Evolutionary conservation across 1,140 invertebrate species (phyloP).

Genomic region (Druon quercuslanigerum): DNA sequence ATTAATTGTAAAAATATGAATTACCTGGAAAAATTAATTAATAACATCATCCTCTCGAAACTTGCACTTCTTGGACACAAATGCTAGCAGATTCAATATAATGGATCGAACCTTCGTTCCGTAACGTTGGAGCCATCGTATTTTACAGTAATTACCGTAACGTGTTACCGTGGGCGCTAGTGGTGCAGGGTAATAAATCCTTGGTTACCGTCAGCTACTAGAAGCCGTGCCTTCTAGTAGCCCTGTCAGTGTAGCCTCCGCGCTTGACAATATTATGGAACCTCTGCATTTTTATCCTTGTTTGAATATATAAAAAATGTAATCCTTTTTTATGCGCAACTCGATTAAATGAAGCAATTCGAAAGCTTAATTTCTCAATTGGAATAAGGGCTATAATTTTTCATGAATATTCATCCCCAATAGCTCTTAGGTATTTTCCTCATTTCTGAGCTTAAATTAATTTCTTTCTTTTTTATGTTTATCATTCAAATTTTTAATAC

Average conservation of each 20-base stretch:
- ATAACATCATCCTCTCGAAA: not conserved
- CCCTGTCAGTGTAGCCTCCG: not conserved
- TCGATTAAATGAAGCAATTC: slow-evolving; percentile 39
- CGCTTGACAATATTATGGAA: slow-evolving; percentile 35
- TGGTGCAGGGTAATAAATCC: slow-evolving; percentile 68
- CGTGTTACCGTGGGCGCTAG: slow-evolving; percentile 62
- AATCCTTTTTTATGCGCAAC: slow-evolving; percentile 27
- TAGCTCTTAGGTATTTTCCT: slow-evolving; percentile 34
- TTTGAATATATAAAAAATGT: not conserved
- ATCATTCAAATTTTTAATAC: slow-evolving; percentile 35
- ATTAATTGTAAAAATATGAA: not conserved
- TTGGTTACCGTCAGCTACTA: slow-evolving; percentile 60
- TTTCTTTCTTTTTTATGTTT: slow-evolving; percentile 33
- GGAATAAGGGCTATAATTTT: slow-evolving; percentile 33
- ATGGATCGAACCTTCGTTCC: slow-evolving; percentile 45
- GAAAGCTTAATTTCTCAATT: slow-evolving; percentile 45
- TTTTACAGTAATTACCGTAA: slow-evolving; percentile 72
- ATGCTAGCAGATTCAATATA: slow-evolving; percentile 37
- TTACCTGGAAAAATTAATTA: not conserved
- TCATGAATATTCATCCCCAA: slow-evolving; percentile 42
- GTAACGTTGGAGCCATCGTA: slow-evolving; percentile 58
- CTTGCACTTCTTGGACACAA: not conserved
- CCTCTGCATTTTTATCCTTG: slow-evolving; percentile 40
- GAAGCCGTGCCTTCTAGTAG: slow-evolving; percentile 16
- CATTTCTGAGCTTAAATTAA: slow-evolving; percentile 28